Conservation (phyloP, 2,797 vertebrate species). For the Falco rusticolus region DNA sequence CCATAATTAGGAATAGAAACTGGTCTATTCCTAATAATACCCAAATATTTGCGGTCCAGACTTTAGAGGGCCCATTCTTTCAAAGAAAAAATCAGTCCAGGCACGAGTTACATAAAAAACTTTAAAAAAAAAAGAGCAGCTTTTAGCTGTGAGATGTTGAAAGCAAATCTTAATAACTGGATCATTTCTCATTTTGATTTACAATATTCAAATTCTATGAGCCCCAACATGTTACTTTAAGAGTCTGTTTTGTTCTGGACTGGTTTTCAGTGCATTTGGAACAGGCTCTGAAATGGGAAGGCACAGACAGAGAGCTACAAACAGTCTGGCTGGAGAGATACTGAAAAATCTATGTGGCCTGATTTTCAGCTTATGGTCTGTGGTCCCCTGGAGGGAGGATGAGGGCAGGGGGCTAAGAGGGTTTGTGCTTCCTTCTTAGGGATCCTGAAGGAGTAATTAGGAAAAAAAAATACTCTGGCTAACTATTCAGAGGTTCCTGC, state of each 20-base stretch:
- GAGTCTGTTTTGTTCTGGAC: conserved; percentile 39
- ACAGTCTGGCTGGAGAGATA: background rate
- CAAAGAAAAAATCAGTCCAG: background rate
- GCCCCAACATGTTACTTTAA: background rate
- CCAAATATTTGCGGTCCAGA: background rate
- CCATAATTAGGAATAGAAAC: background rate
- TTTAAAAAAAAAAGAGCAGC: background rate
- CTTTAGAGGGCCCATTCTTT: background rate
- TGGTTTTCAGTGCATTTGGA: conserved; percentile 34
- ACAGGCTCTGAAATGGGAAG: background rate
- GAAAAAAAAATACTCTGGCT: background rate
- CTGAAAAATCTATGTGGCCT: background rate
- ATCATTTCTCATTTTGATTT: conserved; percentile 36
- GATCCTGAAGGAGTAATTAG: background rate
- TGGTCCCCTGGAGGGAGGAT: background rate
- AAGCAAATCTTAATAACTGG: background rate
- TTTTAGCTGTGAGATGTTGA: background rate
- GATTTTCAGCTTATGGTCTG: background rate
- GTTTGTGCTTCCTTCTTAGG: background rate
- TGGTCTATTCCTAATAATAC: background rate
- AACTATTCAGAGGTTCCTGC: background rate
- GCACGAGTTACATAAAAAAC: background rate
- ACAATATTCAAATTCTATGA: background rate
- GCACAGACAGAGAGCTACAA: background rate
- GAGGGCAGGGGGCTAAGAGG: background rate